Evolutionary conservation across 2,888 invertebrate species (phyloP).

Genomic region (Hirtodrosophila trivittata): DNA sequence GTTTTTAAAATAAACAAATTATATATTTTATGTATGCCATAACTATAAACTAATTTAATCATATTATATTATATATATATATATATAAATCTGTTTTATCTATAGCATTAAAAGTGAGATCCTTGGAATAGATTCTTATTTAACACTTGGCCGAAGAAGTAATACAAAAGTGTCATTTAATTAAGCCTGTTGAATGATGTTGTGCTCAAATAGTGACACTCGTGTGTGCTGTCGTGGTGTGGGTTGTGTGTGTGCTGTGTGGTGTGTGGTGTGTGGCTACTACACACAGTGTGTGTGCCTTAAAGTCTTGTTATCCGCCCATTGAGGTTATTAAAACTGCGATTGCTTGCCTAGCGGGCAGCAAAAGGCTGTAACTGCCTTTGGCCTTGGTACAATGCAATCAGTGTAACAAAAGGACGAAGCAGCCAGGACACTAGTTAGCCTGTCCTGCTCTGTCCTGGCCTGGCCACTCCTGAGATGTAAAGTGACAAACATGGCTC

Average conservation of each 20-base stretch:
- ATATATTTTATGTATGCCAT: too few relatives aligned
- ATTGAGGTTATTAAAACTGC: constrained; percentile 52
- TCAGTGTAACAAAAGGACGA: constrained; percentile 29
- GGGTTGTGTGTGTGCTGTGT: not conserved
- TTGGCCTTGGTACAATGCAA: constrained; percentile 38
- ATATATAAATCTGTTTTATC: too few relatives aligned
- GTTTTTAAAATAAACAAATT: too few relatives aligned
- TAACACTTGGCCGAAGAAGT: not conserved
- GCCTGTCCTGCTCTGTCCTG: too few relatives aligned
- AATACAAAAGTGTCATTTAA: constrained; percentile 5
- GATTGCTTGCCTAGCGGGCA: constrained; percentile 40
- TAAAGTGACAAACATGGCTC: constrained; percentile 24
- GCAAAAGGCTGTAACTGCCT: constrained; percentile 31
- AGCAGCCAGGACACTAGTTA: too few relatives aligned
- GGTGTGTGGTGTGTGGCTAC: constrained; percentile 15
- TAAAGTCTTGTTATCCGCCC: constrained; percentile 11
- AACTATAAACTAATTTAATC: too few relatives aligned
- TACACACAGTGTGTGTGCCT: not conserved
- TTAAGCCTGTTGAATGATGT: constrained; percentile 21
- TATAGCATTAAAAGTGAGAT: too few relatives aligned
- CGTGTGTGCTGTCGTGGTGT: not conserved
- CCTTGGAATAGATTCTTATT: too few relatives aligned
- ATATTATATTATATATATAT: too few relatives aligned
- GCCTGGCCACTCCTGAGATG: constrained; percentile 32
- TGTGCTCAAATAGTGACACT: constrained; percentile 9